A percentile compares a stretch with the other conserved stretches of the same genome.
These are phyloP conservation scores for Corbicula japonica DNA, from an alignment of 2,888 invertebrate genomes.

Conservation along the genomic window DNA sequence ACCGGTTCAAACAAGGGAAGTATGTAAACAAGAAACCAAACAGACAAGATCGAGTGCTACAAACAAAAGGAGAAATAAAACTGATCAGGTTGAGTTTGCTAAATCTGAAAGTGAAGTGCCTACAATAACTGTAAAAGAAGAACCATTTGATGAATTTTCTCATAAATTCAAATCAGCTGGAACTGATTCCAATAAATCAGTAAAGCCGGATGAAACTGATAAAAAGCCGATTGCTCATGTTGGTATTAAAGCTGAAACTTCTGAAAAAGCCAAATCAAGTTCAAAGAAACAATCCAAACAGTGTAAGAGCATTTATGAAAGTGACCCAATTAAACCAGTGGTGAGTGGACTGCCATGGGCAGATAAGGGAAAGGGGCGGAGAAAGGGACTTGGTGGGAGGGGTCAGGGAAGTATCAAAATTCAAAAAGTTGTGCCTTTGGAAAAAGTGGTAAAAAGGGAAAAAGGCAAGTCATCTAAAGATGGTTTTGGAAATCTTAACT, in stretches of 20 bases:
- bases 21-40: slow-evolving; percentile 4
- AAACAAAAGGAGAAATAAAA: slow-evolving; percentile 4
- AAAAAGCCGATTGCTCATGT: neutral
- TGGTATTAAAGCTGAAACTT: neutral
- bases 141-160: too few species aligned
- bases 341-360: slow-evolving; percentile 60
- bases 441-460: slow-evolving; percentile 31
- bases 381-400: slow-evolving; percentile 21
- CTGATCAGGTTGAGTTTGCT: neutral
- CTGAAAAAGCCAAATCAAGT: neutral
- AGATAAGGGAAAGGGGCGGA: slow-evolving; percentile 31
- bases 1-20: too few species aligned
- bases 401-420: slow-evolving; percentile 18
- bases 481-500: slow-evolving; percentile 49
- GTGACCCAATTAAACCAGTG: slow-evolving; percentile 48
- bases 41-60: slow-evolving; percentile 12
- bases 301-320: slow-evolving; percentile 5
- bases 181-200: neutral
- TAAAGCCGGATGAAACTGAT: neutral
- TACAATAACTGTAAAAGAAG: too few species aligned
- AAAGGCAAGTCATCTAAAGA: slow-evolving; percentile 22
- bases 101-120: neutral
- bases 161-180: too few species aligned
- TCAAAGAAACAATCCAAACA: neutral
- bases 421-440: slow-evolving; percentile 31